Evolutionary conservation across 2,797 vertebrate genomes (phyloP), one percentile per base, ranked within the genome.

Genomic region (Diplodus sargus): DNA sequence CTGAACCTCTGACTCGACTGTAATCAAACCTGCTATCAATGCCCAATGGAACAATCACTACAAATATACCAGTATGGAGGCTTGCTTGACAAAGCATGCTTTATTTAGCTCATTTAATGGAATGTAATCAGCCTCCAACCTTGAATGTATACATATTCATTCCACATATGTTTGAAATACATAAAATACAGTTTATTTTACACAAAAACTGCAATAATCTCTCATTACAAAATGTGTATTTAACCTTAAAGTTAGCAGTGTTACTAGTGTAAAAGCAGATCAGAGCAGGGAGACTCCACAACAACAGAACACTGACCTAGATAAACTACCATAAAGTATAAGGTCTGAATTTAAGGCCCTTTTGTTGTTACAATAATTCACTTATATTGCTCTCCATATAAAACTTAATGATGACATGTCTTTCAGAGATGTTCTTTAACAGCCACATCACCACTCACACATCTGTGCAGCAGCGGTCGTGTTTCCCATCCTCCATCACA

Each of bases 401-500:
- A 42, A 66, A 45, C 1, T n/a, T 1, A 15, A 20, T 43, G 0
- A n/a, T 14, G n/a, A 2, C 8, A 60, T 47, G 1, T n/a, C 17
- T 15, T 60, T 39, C 13, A 15, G 0, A 56, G 34, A 57, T 49
- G 47, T 49, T 69, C 11, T 7, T 23, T 6, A 59, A 56, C 39
- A 17, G 34, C 30, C 39, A 61, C 23, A 70, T 59, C 7, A 74
- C 34, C 18, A 69, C 4, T 78, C 20, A 45, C 49, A 60, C 22
- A 52, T 1, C 13, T 59, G 22, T 25, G 48, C 71, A 70, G 48
- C 71, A 70, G 60, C 13, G 23, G 48, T 69, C 45, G 14, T 14
- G 4, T 16, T 39, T 48, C 68, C 76, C 83, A 77, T 85, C 89
- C 84, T 82, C 83, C 69, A 83, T 28, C 48, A 53, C 61, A 74